Evolutionary conservation across 2,888 invertebrate species (phyloP).

Genomic region (Diploptera punctata): DNA sequence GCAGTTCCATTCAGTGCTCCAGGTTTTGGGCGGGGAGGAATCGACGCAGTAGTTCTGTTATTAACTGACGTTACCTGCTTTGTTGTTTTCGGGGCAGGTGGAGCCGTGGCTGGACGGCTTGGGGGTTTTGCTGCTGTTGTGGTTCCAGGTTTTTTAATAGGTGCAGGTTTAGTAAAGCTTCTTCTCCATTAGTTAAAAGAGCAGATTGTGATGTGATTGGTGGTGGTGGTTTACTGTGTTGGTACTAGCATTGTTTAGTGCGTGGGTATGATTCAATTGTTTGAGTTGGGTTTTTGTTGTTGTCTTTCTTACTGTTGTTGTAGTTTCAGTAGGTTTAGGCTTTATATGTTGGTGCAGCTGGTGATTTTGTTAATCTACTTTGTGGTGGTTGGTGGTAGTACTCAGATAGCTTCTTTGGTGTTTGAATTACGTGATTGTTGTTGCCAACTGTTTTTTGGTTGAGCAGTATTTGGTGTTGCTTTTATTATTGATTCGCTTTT

Average conservation of each 20-base stretch:
- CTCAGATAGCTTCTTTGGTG: conserved; percentile 30
- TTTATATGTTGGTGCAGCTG: conserved; percentile 14
- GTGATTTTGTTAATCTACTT: conserved; percentile 40
- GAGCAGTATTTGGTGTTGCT: conserved; percentile 44
- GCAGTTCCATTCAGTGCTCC: conserved; percentile 23
- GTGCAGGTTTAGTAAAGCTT: conserved; percentile 10
- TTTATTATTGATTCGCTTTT: conserved; percentile 44
- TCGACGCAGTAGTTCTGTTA: conserved; percentile 43
- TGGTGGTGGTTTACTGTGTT: no score
- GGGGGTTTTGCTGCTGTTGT: conserved; percentile 1
- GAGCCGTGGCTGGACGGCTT: conserved; percentile 27
- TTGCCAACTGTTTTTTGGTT: conserved; percentile 32
- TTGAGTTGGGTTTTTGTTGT: no score
- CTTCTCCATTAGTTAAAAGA: conserved; percentile 6
- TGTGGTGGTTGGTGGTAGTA: conserved; percentile 41
- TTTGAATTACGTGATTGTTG: background rate
- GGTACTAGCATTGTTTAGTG: conserved; percentile 5
- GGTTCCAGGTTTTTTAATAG: conserved; percentile 14
- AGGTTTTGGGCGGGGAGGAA: conserved; percentile 35
- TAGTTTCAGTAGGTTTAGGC: conserved; percentile 44
- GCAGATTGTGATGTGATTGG: conserved; percentile 39
- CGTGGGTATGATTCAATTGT: no score
- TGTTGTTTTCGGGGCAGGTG: conserved; percentile 16
- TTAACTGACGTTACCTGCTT: background rate
- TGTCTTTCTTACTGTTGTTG: conserved; percentile 39